Evolutionary conservation across 2,797 vertebrate genomes (phyloP).

Genomic region (Hapalemur alaotrensis): DNA sequence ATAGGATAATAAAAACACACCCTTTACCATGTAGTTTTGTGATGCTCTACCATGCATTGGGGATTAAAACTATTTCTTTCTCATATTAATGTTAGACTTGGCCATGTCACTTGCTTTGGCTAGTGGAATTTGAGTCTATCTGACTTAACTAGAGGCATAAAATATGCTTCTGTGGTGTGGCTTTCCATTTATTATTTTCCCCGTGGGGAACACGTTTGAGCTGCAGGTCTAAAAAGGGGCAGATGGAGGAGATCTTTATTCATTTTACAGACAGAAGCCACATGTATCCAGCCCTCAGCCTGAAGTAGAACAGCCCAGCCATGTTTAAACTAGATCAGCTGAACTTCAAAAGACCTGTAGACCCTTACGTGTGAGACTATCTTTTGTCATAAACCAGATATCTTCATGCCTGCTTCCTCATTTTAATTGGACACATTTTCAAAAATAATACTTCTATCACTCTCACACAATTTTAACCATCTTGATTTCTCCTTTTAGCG

Average conservation of each 20-base stretch:
- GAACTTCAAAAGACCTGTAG: not conserved
- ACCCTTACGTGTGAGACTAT: not conserved
- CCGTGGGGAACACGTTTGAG: accelerated
- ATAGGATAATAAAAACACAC: not conserved
- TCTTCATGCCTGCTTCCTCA: not conserved
- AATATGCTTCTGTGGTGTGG: not conserved
- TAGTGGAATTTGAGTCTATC: not conserved
- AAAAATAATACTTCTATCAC: not conserved
- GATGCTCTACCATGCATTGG: not conserved
- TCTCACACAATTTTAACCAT: not conserved
- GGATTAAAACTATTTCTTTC: not conserved
- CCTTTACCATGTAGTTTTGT: not conserved
- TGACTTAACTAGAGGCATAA: not conserved
- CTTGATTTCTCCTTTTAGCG: not conserved
- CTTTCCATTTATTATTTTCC: not conserved
- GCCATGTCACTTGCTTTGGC: not conserved
- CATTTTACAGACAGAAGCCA: not conserved
- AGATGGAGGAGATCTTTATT: not conserved
- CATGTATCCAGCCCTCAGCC: not conserved
- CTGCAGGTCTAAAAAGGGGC: not conserved
- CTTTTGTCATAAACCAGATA: not conserved
- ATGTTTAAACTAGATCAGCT: not conserved
- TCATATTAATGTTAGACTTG: not conserved
- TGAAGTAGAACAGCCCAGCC: not conserved
- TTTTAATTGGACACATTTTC: not conserved